Percentiles rank a stretch among this genome's conserved stretches.
phyloP scores from a whole-genome alignment of 2,797 vertebrate genomes.

The Artibeus jamaicensis region DNA sequence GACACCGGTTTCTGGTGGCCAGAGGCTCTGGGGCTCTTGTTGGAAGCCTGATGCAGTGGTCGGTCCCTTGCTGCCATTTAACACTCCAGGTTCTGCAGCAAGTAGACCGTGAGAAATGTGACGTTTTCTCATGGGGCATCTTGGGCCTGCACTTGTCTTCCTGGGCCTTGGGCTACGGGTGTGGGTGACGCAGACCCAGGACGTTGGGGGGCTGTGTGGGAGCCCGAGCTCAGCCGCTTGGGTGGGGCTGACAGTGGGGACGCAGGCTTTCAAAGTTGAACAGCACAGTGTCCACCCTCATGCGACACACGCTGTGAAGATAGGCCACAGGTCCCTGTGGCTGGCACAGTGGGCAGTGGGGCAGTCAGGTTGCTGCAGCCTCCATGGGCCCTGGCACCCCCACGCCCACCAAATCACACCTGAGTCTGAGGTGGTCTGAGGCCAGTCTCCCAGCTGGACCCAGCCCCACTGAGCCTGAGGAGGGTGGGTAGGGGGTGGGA shows the following conservation, averaged over 20 bases:
- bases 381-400: not conserved
- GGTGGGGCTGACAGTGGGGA: not conserved
- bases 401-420: not conserved
- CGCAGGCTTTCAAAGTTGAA: not conserved
- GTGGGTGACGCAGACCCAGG: not conserved
- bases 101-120: no score
- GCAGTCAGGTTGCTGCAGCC: not conserved
- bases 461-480: not conserved
- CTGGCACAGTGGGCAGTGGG: fast-evolving
- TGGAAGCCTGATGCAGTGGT: not conserved
- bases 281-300: not conserved
- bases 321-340: not conserved
- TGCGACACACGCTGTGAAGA: fast-evolving
- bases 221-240: not conserved
- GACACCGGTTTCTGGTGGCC: fast-evolving
- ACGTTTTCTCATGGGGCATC: fast-evolving
- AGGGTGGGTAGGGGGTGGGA: not conserved
- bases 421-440: not conserved
- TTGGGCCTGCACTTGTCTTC: no score
- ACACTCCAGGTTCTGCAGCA: not conserved
- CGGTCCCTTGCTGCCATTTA: not conserved
- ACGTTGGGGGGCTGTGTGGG: no score
- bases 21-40: not conserved
- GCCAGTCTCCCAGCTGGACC: not conserved
- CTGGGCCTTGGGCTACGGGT: not conserved